Percentiles rank a stretch among this genome's conserved stretches.
Conservation (phyloP, 2,797 vertebrate species). For the Chiloscyllium punctatum region DNA sequence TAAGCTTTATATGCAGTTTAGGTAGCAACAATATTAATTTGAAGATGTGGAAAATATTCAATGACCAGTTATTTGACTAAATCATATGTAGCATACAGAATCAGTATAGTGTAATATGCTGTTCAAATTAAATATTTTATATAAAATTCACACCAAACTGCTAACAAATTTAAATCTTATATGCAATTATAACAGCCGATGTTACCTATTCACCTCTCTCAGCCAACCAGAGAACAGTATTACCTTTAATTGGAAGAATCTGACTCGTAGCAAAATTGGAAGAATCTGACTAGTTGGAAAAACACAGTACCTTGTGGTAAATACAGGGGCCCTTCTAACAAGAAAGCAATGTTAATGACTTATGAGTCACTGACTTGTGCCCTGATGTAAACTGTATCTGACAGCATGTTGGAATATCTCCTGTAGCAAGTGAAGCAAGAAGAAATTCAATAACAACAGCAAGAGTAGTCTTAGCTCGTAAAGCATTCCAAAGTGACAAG, state of each 20-base stretch:
- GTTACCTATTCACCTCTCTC: not conserved
- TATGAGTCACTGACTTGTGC: not conserved
- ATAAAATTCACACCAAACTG: not conserved
- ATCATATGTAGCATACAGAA: not conserved
- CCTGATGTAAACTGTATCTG: not conserved
- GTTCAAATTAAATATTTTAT: not conserved
- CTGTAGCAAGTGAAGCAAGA: slow-evolving; percentile 10
- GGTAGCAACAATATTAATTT: not conserved
- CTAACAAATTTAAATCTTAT: not conserved
- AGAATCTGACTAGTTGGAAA: not conserved
- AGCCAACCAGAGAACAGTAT: not conserved
- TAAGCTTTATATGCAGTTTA: not conserved
- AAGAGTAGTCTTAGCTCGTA: not conserved
- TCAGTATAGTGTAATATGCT: not conserved
- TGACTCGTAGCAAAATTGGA: not conserved
- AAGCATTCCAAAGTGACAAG: not conserved
- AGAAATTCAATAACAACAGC: not conserved
- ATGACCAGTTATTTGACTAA: not conserved
- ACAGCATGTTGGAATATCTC: not conserved
- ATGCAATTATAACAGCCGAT: too few relatives aligned
- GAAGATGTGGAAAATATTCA: not conserved
- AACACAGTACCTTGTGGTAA: too few relatives aligned
- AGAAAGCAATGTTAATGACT: not conserved
- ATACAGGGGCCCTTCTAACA: not conserved
- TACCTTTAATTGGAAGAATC: not conserved